These are phyloP conservation scores for Caenorhabditis wallacei DNA, from an alignment of 2,888 invertebrate species.

Conservation along the genomic window DNA sequence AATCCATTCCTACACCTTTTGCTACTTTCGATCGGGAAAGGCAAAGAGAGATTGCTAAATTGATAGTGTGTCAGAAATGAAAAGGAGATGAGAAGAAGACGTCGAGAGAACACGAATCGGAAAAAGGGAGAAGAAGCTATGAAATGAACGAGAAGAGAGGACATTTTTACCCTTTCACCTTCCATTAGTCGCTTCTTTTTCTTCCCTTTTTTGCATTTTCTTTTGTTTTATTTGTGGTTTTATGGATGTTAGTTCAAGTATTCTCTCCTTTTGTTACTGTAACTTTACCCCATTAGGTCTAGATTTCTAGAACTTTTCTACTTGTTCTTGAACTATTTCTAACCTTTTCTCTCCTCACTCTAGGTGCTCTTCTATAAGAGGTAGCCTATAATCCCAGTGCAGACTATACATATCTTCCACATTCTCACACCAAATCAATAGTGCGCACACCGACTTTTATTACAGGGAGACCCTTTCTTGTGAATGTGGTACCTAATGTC, in stretches of 20 bases:
- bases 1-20: slow-evolving; percentile 2
- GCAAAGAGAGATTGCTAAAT: slow-evolving; percentile 28
- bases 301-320: too few species aligned
- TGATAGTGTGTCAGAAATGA: slow-evolving; percentile 5
- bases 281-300: too few species aligned
- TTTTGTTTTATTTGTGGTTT: neutral
- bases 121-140: slow-evolving; percentile 29
- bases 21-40: slow-evolving; percentile 6
- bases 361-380: too few species aligned
- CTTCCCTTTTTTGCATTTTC: slow-evolving; percentile 9
- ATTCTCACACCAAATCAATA: neutral
- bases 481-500: too few species aligned
- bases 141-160: slow-evolving; percentile 28
- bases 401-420: too few species aligned
- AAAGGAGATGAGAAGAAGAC: slow-evolving; percentile 1
- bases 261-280: too few species aligned
- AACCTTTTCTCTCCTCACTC: too few species aligned
- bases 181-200: neutral
- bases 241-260: neutral
- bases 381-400: too few species aligned
- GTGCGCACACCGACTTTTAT: too few species aligned
- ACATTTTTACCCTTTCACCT: neutral
- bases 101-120: neutral
- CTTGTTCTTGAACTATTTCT: too few species aligned
- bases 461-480: too few species aligned